Percentiles rank a stretch among this genome's conserved stretches.
phyloP scores from a whole-genome alignment of 2,888 invertebrate species.

The Lithosia quadra region DNA sequence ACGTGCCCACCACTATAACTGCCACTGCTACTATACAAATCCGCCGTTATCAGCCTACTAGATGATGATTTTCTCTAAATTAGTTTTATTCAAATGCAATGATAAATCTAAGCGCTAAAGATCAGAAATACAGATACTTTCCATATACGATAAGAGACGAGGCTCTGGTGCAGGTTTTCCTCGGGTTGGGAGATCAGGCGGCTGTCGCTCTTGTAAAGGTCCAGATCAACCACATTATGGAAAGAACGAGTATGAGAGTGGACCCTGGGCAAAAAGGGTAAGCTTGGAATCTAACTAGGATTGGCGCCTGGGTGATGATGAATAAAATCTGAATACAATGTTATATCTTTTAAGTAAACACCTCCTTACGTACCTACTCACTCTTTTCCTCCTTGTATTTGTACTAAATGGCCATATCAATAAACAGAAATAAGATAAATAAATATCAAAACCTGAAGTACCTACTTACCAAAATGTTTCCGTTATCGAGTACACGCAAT shows the following conservation, averaged over 20 bases:
- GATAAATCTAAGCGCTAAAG: slow-evolving; percentile 3
- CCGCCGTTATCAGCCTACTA: slow-evolving; percentile 41
- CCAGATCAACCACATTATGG: too few species aligned
- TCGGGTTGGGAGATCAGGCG: too few species aligned
- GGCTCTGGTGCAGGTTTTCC: too few species aligned
- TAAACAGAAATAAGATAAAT: background rate
- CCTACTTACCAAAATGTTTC: slow-evolving; percentile 2
- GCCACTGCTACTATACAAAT: slow-evolving; percentile 37
- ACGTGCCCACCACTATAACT: slow-evolving; percentile 62
- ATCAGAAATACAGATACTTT: background rate
- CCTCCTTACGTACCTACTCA: background rate
- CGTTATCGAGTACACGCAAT: slow-evolving; percentile 25
- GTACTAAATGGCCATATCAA: background rate
- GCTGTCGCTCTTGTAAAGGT: too few species aligned
- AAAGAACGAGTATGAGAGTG: too few species aligned
- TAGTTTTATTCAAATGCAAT: slow-evolving; percentile 17
- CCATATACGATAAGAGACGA: too few species aligned
- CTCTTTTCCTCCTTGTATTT: background rate
- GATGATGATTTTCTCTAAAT: slow-evolving; percentile 48
- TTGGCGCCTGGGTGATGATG: too few species aligned
- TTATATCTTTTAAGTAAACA: too few species aligned
- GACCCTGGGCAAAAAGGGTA: too few species aligned
- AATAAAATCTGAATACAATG: too few species aligned
- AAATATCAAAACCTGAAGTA: background rate
- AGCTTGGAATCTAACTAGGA: too few species aligned